Evolutionary conservation across 2,797 vertebrate species (phyloP).

Genomic region (Parauchenoglanis punctatus): DNA sequence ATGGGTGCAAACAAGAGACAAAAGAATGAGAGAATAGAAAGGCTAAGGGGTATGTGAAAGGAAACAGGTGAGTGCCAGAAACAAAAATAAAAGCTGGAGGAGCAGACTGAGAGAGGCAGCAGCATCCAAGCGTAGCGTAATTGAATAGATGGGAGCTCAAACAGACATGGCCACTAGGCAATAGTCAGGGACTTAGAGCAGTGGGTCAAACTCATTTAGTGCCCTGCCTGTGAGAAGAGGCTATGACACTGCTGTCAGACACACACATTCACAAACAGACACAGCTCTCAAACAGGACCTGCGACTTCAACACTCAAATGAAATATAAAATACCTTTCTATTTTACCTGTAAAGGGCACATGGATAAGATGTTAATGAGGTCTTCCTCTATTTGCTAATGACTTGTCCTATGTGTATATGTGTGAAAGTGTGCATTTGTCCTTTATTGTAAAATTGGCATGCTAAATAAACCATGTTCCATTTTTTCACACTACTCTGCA

Average conservation of each 20-base stretch:
- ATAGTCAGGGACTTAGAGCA: constrained; percentile 18
- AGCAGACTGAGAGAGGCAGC: constrained; percentile 8
- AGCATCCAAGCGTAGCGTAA: constrained; percentile 19
- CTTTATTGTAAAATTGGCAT: neutral
- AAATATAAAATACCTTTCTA: constrained; percentile 28
- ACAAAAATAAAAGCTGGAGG: neutral
- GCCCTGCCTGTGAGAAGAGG: constrained; percentile 18
- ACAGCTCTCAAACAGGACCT: neutral
- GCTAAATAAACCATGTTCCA: neutral
- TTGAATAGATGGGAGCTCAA: constrained; percentile 39
- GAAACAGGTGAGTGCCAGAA: neutral
- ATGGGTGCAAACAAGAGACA: neutral
- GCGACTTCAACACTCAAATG: neutral
- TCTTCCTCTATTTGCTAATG: constrained; percentile 16
- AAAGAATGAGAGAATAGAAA: neutral
- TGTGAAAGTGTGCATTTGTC: neutral
- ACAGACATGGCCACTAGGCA: constrained; percentile 21
- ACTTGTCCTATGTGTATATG: neutral
- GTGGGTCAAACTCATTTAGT: constrained; percentile 36
- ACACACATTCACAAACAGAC: neutral
- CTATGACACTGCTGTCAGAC: constrained; percentile 24
- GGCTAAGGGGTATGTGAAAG: neutral
- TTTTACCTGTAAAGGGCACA: neutral
- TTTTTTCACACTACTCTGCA: neutral
- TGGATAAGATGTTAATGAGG: constrained; percentile 32